Percentiles rank a stretch among this genome's conserved stretches.
phyloP scores from a whole-genome alignment of 2,888 invertebrate genomes.

The Andrena dorsata region DNA sequence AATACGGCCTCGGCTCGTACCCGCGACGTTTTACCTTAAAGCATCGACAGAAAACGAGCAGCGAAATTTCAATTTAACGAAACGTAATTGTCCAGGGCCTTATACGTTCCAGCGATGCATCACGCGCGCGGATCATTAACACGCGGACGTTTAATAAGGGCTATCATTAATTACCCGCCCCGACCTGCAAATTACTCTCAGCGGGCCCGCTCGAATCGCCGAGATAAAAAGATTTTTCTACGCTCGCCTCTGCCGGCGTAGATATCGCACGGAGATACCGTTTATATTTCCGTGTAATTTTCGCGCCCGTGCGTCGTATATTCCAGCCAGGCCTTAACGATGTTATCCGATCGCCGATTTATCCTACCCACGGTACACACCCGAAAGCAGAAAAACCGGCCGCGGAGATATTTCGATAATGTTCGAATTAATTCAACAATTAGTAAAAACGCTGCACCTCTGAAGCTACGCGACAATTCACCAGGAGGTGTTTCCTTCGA shows the following conservation, averaged over 20 bases:
- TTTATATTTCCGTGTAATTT: slow-evolving; percentile 45
- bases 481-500: neutral
- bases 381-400: neutral
- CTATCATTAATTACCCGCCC: slow-evolving; percentile 72
- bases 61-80: slow-evolving; percentile 80
- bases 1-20: slow-evolving; percentile 75
- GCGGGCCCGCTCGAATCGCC: slow-evolving; percentile 20
- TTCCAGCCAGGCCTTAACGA: slow-evolving; percentile 12
- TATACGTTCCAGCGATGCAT: slow-evolving; percentile 70
- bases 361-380: neutral
- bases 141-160: slow-evolving; percentile 79
- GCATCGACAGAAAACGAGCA: slow-evolving; percentile 61
- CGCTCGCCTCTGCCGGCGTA: slow-evolving; percentile 19
- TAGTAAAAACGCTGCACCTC: slow-evolving; percentile 8
- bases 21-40: slow-evolving; percentile 58
- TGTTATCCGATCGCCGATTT: slow-evolving; percentile 30
- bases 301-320: slow-evolving; percentile 21
- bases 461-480: neutral
- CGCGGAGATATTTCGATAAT: neutral
- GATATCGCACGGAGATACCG: slow-evolving; percentile 39
- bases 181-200: slow-evolving; percentile 48
- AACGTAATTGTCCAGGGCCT: slow-evolving; percentile 72
- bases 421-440: slow-evolving; percentile 32
- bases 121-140: slow-evolving; percentile 74
- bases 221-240: slow-evolving; percentile 46